Conservation (phyloP, 2,888 invertebrate genomes). For the Trisateles emortualis region DNA sequence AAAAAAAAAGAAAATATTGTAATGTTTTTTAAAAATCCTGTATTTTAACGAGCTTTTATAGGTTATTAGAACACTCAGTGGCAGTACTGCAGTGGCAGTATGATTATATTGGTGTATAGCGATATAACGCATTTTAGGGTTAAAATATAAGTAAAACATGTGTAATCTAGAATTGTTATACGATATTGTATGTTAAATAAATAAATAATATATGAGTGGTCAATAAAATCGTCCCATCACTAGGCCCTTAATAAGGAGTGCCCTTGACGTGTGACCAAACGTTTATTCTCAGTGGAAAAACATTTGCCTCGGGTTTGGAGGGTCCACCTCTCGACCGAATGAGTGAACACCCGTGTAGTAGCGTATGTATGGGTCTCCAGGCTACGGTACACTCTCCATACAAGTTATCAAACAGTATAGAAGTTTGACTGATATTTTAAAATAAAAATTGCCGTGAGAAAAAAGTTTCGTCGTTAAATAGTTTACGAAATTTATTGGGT, state of each 20-base stretch:
- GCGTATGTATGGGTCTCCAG: constrained; percentile 22
- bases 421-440: constrained; percentile 2
- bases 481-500: background rate
- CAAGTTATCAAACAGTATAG: constrained; percentile 1
- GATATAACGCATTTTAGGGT: too few relatives aligned
- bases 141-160: too few relatives aligned
- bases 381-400: constrained; percentile 3
- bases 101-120: too few relatives aligned
- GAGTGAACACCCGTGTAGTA: constrained; percentile 53
- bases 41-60: too few relatives aligned
- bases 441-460: constrained; percentile 5
- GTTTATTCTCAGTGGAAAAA: constrained; percentile 58
- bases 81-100: too few relatives aligned
- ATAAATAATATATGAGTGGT: too few relatives aligned
- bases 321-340: constrained; percentile 66
- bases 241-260: constrained; percentile 50
- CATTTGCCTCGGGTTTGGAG: constrained; percentile 57
- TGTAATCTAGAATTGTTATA: too few relatives aligned
- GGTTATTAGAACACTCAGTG: too few relatives aligned
- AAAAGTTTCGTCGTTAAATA: background rate
- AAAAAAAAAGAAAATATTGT: too few relatives aligned
- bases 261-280: constrained; percentile 61
- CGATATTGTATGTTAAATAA: too few relatives aligned
- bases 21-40: too few relatives aligned
- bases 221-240: constrained; percentile 31